Percentiles rank a stretch among this genome's conserved stretches.
phyloP scores from a whole-genome alignment of 2,797 vertebrate species.

The Pelobates cultripes region DNA sequence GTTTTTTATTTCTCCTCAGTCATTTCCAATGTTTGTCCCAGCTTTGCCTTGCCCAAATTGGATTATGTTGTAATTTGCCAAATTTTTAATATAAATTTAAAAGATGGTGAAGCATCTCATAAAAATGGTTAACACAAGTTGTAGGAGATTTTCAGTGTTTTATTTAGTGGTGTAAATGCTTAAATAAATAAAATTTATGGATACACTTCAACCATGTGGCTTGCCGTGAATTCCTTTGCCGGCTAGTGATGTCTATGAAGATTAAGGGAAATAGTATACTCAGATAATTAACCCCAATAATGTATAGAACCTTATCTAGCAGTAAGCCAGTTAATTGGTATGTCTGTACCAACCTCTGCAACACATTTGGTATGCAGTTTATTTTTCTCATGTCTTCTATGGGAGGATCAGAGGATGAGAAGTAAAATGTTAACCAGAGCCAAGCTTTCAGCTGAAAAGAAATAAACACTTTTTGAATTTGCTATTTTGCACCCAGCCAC shows the following conservation, averaged over 20 bases:
- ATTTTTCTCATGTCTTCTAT: slow-evolving; percentile 42
- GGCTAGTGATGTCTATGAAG: not conserved
- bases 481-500: slow-evolving; percentile 57
- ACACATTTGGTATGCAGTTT: slow-evolving; percentile 32
- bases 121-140: too few species aligned
- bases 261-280: slow-evolving; percentile 25
- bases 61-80: too few species aligned
- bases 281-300: slow-evolving; percentile 44
- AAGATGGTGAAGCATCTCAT: too few species aligned
- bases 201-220: not conserved
- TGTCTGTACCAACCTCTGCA: slow-evolving; percentile 40
- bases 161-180: too few species aligned
- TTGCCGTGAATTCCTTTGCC: not conserved
- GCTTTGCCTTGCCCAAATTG: too few species aligned
- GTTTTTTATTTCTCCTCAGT: too few species aligned
- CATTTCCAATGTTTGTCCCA: too few species aligned
- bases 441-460: slow-evolving; percentile 55
- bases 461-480: slow-evolving; percentile 54
- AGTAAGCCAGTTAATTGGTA: slow-evolving; percentile 35
- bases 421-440: slow-evolving; percentile 56
- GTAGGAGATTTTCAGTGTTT: too few species aligned
- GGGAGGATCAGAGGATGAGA: slow-evolving; percentile 50
- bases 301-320: slow-evolving; percentile 13
- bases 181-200: not conserved
- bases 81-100: too few species aligned